A percentile compares a stretch with the other conserved stretches of the same genome.
These are phyloP conservation scores for Ennomos fuscantarius DNA, from an alignment of 2,888 invertebrate species.

Conservation along the genomic window DNA sequence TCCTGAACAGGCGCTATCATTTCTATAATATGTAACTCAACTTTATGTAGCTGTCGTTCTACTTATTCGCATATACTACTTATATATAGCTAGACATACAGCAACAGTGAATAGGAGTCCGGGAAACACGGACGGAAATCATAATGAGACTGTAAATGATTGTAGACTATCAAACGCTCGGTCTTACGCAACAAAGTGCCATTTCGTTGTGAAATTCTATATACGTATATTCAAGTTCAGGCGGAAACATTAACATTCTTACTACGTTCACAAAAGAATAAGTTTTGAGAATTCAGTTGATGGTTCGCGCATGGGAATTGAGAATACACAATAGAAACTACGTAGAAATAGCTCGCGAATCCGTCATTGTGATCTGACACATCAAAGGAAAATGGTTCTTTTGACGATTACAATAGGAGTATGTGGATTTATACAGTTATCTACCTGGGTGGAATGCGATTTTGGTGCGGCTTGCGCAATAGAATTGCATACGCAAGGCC, in stretches of 20 bases:
- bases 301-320: slow-evolving; percentile 74
- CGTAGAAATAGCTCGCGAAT: slow-evolving; percentile 49
- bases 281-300: slow-evolving; percentile 77
- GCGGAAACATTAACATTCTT: slow-evolving; percentile 83
- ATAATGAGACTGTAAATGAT: slow-evolving; percentile 53
- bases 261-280: slow-evolving; percentile 79
- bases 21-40: no score
- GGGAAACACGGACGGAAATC: slow-evolving; percentile 45
- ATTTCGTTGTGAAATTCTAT: slow-evolving; percentile 70
- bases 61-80: no score
- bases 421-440: slow-evolving; percentile 25
- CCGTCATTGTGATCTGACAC: slow-evolving; percentile 15
- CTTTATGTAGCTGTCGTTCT: no score
- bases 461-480: slow-evolving; percentile 58
- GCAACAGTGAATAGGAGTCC: slow-evolving; percentile 4
- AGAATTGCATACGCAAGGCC: slow-evolving; percentile 55
- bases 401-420: slow-evolving; percentile 35
- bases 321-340: slow-evolving; percentile 70
- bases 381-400: slow-evolving; percentile 39
- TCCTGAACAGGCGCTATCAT: no score
- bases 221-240: slow-evolving; percentile 71
- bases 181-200: slow-evolving; percentile 64
- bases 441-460: slow-evolving; percentile 49
- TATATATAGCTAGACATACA: neutral
- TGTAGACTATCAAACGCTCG: slow-evolving; percentile 56